phyloP scores from a whole-genome alignment of 2,797 vertebrate genomes.

The Cheirogaleus major region DNA sequence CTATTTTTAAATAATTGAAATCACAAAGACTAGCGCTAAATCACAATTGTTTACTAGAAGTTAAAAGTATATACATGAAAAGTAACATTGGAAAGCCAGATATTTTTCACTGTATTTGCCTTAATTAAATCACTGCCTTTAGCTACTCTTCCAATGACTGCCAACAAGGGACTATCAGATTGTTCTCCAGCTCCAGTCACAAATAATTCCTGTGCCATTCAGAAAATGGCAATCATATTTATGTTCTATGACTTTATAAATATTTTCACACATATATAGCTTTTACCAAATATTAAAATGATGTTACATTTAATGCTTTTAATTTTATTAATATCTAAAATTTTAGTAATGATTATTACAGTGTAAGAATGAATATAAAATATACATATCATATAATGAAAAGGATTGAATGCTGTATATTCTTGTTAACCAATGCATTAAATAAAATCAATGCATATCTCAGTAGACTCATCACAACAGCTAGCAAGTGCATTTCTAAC shows the following conservation, averaged over 20 bases:
- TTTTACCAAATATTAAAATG: background rate
- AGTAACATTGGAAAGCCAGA: background rate
- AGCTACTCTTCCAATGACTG: background rate
- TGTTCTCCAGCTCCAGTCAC: background rate
- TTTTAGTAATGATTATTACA: background rate
- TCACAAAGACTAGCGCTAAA: slow-evolving; percentile 44
- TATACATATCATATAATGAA: background rate
- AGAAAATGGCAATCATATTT: background rate
- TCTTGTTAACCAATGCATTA: background rate
- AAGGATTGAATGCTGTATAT: background rate
- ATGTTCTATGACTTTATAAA: background rate
- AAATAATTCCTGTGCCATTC: background rate
- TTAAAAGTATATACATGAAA: background rate
- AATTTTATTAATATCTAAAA: background rate
- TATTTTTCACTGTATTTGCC: background rate
- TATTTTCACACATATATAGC: background rate
- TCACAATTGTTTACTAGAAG: background rate
- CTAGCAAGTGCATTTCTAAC: background rate
- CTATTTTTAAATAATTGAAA: slow-evolving; percentile 63
- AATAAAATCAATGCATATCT: background rate
- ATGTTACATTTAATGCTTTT: background rate
- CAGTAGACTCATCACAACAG: background rate
- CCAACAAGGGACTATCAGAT: background rate
- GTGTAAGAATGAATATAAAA: background rate
- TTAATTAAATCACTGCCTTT: slow-evolving; percentile 42